Base-by-base conservation (phyloP, 2,888 invertebrate genomes). In the Oligia strigilis region DNA sequence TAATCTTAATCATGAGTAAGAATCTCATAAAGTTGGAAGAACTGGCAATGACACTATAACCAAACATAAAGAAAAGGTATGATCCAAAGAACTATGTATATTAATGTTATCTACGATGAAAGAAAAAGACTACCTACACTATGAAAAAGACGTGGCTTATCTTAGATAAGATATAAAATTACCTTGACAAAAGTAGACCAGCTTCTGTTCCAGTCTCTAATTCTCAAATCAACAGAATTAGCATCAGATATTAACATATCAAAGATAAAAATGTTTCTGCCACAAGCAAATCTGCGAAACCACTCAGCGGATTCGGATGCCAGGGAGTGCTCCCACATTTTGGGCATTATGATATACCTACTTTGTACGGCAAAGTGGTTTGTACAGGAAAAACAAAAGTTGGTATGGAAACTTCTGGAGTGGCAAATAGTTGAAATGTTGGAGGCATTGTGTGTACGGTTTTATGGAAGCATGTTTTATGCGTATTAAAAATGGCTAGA, bases 221-320 rank as follows among this genome's bases (percentile, higher is more conserved):
- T 65, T 9, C 60, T 36, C 72, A 77, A 55, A 79, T 23, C 66
- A 66, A 75, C 69, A 65, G 60, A 78, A 77, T 81, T 83, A 76
- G 29, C 77, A 64, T 75, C 77, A 76, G 62, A 73, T 65, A 79
- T 86, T 86, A 86, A 74, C 86, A 84, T 81, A 74, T 77, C 85
- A 85, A 86, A 86, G 78, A 65, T 79, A 74, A 83, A 81, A 84
- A 86, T 74, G 71, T 65, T 71, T 78, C 79, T 73, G 65, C 55
- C 55, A 36, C 55, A 36, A 74, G 52, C 66, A 85, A 81, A 77
- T 82, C 78, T 78, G 76, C 64, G 49, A 78, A 87, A 87, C 81
- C 88, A 88, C 88, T 88, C 86, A 86, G 81, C 78, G 84, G 75
- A 81, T 87, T 88, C 78, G 65, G 82, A 75, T 73, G 77, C 72